A percentile compares a stretch with the other conserved stretches of the same genome.
phyloP scores from a whole-genome alignment of 2,797 vertebrate species.

The Nannoperca obscura region DNA sequence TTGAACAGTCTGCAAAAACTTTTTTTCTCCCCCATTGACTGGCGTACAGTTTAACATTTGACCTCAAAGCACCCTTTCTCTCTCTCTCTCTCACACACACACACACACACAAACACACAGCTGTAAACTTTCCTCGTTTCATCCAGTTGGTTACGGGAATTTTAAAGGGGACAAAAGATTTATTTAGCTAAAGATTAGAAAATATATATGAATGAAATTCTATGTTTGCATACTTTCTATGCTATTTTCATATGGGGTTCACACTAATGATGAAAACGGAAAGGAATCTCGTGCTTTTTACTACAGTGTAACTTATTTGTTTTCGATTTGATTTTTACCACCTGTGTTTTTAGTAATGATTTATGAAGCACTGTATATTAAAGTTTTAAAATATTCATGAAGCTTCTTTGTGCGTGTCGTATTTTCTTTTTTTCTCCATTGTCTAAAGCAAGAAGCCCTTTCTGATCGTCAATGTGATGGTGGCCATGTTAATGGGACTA shows the following conservation, averaged over 20 bases:
- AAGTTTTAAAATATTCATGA: constrained; percentile 77
- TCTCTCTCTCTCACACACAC: constrained; percentile 28
- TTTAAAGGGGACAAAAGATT: constrained; percentile 65
- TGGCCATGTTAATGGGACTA: neutral
- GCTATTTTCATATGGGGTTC: constrained; percentile 88
- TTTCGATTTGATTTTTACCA: constrained; percentile 85
- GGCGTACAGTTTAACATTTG: constrained; percentile 57
- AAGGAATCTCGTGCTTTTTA: constrained; percentile 87
- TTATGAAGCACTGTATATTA: constrained; percentile 84
- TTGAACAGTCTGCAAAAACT: constrained; percentile 74
- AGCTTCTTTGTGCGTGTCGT: neutral
- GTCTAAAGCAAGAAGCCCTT: rapidly evolving
- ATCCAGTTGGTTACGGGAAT: constrained; percentile 80
- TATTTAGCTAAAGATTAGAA: constrained; percentile 84
- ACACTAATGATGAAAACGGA: constrained; percentile 83
- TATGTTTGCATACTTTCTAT: constrained; percentile 87
- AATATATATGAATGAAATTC: constrained; percentile 79
- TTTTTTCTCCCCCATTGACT: constrained; percentile 59
- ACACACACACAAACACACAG: constrained; percentile 57
- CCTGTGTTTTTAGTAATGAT: constrained; percentile 88
- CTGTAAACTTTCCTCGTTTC: constrained; percentile 69
- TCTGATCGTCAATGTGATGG: too few species aligned
- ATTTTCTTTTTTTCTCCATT: neutral
- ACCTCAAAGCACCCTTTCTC: constrained; percentile 53
- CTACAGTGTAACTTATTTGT: constrained; percentile 88